Conservation (phyloP, 2,113 vertebrate genomes). For the Amblyornis subalaris region DNA sequence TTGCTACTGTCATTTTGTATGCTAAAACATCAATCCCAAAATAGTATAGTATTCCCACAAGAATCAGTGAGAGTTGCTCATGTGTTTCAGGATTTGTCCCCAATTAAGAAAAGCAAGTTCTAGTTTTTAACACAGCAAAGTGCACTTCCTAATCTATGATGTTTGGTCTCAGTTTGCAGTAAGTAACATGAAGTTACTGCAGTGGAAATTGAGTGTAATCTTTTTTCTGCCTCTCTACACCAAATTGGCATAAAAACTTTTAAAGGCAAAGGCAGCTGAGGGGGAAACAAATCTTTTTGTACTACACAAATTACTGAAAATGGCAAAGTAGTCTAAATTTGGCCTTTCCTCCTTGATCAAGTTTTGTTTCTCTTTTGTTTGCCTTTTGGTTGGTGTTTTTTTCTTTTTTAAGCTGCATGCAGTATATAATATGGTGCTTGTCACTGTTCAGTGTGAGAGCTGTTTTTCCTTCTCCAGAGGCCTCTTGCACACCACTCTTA, state of each 20-base stretch:
- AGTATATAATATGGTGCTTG: background rate
- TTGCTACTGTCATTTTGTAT: background rate
- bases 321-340: background rate
- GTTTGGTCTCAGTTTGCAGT: background rate
- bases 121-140: background rate
- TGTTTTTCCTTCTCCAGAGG: background rate
- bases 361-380: background rate
- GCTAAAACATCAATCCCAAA: background rate
- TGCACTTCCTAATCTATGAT: background rate
- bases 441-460: background rate
- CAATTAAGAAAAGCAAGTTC: background rate
- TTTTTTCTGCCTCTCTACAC: background rate
- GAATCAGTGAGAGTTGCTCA: background rate
- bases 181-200: background rate
- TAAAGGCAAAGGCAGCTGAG: background rate
- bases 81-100: background rate
- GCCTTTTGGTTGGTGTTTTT: background rate
- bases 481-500: background rate
- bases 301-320: background rate
- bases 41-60: background rate
- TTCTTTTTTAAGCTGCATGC: background rate
- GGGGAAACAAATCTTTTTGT: background rate
- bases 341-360: background rate
- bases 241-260: background rate
- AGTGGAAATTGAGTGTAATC: background rate